Evolutionary conservation across 2,888 invertebrate genomes (phyloP).

Genomic region (Ectemnius cavifrons): DNA sequence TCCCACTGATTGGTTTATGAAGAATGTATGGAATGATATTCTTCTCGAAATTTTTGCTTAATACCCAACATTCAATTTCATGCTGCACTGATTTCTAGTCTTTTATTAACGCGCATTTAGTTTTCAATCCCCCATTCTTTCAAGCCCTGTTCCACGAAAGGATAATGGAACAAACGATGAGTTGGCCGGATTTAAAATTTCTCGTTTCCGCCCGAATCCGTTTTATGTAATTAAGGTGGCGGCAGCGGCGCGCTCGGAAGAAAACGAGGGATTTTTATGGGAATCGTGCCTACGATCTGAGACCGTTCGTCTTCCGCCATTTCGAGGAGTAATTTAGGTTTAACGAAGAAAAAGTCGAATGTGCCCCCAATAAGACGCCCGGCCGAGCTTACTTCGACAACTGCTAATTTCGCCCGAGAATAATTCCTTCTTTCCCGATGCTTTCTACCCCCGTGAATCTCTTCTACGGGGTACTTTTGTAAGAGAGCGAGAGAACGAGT

Average conservation of each 20-base stretch:
- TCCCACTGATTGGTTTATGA: too few relatives aligned
- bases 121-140: too few relatives aligned
- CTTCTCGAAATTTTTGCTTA: too few relatives aligned
- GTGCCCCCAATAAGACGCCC: conserved; percentile 41
- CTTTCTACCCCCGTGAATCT: neutral
- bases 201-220: conserved; percentile 12
- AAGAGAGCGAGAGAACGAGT: too few relatives aligned
- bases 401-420: conserved; percentile 43
- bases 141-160: neutral
- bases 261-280: conserved; percentile 46
- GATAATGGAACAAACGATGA: neutral
- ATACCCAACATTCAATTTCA: too few relatives aligned
- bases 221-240: conserved; percentile 42
- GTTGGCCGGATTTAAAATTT: conserved; percentile 25
- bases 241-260: neutral
- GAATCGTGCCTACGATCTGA: conserved; percentile 33
- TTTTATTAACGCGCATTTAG: too few relatives aligned
- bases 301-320: conserved; percentile 5
- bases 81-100: too few relatives aligned
- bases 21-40: too few relatives aligned
- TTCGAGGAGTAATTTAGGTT: conserved; percentile 38
- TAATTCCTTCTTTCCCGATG: conserved; percentile 21
- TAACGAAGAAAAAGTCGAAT: conserved; percentile 52
- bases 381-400: conserved; percentile 41
- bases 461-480: too few relatives aligned